Evolutionary conservation across 1,140 invertebrate species (phyloP), one percentile per base, ranked within the genome.

Genomic region (Lysiphlebus fabarum): DNA sequence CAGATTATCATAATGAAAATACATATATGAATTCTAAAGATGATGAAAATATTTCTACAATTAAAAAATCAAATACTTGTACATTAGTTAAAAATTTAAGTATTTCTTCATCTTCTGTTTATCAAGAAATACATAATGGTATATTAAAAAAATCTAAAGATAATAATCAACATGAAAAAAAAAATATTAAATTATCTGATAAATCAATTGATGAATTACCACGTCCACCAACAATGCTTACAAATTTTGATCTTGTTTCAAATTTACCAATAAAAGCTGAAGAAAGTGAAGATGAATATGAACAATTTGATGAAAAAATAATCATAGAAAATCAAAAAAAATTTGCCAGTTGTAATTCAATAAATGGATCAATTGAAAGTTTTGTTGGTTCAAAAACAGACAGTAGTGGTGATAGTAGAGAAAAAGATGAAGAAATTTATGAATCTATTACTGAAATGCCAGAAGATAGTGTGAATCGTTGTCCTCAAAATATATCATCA

Each of bases 261-360:
- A 78, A 78, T 67, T 64, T 79, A n/a, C 76, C 77, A 0, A 63
- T 64, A 8, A 63, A 62, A 43, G 69, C 68, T 7, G 67, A 72
- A 6, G 70, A 70, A 38, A 72, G 70, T 33, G 75, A 77, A 6
- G 74, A 78, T 26, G 75, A 77, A 12, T 78, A 79, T 26, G 76
- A 78, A 43, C 37, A 66, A 0, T 72, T 77, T 45, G 72, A 76
- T 17, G 67, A 71, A 7, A 65, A 69, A 40, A 63, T 74, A 4
- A 63, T 71, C 6, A 67, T 70, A 14, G 68, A 69, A n/a, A 65
- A 71, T 45, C 65, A 70, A 7, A 56, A 55, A 14, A 66, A 67
- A 1, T 59, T 65, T 0, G 69, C 63, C 7, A 76, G 72, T 37
- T 74, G 70, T 34, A 66, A 72, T 8, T 76, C 74, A 2, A 62